Evolutionary conservation across 2,888 invertebrate genomes (phyloP).

Genomic region (Platerodrilus igneus): DNA sequence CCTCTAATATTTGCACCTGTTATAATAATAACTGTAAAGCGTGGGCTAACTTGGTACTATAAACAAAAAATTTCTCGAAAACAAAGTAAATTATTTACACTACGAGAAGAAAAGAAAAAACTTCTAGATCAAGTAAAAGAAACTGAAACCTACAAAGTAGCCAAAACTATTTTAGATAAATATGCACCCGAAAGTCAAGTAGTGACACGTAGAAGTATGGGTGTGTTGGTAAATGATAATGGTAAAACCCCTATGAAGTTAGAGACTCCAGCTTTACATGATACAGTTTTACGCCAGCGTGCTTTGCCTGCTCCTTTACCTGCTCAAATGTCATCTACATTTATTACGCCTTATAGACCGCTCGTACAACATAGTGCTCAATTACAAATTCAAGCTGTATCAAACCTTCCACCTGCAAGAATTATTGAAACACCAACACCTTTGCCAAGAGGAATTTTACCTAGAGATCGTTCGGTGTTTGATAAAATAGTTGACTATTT

Average conservation of each 20-base stretch:
- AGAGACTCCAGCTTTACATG: too few relatives aligned
- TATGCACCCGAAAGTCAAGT: conserved; percentile 75
- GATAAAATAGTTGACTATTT: conserved; percentile 92
- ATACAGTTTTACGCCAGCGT: conserved; percentile 15
- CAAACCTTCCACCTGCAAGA: not conserved
- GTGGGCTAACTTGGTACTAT: conserved; percentile 83
- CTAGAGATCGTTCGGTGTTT: conserved; percentile 70
- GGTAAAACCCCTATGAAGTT: too few relatives aligned
- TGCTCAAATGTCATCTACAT: conserved; percentile 3
- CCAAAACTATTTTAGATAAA: conserved; percentile 82
- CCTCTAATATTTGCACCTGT: conserved; percentile 78
- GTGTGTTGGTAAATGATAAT: not conserved
- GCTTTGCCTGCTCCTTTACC: conserved; percentile 6
- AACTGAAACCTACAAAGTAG: conserved; percentile 94
- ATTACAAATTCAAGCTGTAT: not conserved
- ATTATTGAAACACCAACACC: conserved; percentile 37
- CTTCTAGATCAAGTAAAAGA: conserved; percentile 95
- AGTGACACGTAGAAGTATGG: too few relatives aligned
- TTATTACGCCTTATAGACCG: not conserved
- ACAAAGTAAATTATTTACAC: conserved; percentile 63
- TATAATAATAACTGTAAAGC: conserved; percentile 71
- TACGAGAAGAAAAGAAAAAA: conserved; percentile 79
- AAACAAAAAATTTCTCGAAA: conserved; percentile 75
- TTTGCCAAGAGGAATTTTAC: conserved; percentile 67
- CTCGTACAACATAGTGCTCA: too few relatives aligned